Evolutionary conservation across 1,140 invertebrate genomes (phyloP).

Genomic region (Archivesica marissinica): DNA sequence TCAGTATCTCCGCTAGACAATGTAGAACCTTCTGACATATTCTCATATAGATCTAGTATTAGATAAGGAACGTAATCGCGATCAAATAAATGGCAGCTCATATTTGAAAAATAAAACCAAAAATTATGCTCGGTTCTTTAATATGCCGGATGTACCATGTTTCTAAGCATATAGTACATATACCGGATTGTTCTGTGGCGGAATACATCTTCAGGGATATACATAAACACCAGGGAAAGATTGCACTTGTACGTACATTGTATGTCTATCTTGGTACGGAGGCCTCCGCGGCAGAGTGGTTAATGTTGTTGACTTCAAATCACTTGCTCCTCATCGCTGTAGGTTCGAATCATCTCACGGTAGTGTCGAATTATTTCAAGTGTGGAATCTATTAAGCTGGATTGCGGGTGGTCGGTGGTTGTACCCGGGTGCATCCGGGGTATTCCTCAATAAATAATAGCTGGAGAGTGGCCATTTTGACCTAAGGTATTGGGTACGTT

Average conservation of each 20-base stretch:
- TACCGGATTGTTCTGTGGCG: slow-evolving; percentile 52
- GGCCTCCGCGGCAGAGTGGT: too few relatives aligned
- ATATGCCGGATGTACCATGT: slow-evolving; percentile 40
- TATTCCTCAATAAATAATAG: not conserved
- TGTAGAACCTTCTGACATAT: not conserved
- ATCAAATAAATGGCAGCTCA: not conserved
- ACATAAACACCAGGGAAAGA: slow-evolving; percentile 33
- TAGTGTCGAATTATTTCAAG: too few relatives aligned
- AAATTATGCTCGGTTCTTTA: not conserved
- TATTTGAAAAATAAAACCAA: not conserved
- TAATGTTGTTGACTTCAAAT: too few relatives aligned
- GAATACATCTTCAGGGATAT: slow-evolving; percentile 56
- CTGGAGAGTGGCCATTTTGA: too few relatives aligned
- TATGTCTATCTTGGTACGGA: not conserved
- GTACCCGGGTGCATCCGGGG: not conserved
- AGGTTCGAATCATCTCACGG: too few relatives aligned
- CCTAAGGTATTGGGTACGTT: not conserved
- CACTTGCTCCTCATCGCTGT: too few relatives aligned
- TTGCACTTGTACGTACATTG: slow-evolving; percentile 62
- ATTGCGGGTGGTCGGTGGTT: not conserved
- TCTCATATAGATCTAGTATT: not conserved
- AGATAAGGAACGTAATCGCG: not conserved
- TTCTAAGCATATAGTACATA: slow-evolving; percentile 50
- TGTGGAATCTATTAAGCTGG: not conserved
- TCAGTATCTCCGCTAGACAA: too few relatives aligned